phyloP scores from a whole-genome alignment of 2,797 vertebrate species.

The Acanthis flammea region DNA sequence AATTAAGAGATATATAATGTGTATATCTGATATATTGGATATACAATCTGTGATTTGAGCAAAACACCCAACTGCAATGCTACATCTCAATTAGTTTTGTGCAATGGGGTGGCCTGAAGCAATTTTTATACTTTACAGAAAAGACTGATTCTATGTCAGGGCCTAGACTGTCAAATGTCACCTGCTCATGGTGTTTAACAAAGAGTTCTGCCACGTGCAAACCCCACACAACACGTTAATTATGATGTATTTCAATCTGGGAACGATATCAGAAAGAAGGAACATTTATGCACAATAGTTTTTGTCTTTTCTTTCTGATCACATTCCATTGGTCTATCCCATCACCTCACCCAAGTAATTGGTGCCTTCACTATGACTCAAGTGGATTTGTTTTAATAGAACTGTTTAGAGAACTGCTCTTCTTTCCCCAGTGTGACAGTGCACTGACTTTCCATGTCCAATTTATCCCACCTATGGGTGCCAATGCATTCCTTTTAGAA shows the following conservation, averaged over 20 bases:
- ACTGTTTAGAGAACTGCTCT: not conserved
- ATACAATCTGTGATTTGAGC: not conserved
- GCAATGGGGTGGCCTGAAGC: not conserved
- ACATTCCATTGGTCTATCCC: not conserved
- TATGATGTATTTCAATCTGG: not conserved
- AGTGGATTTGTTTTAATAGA: not conserved
- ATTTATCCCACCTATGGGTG: not conserved
- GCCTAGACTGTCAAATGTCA: not conserved
- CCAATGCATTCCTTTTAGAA: not conserved
- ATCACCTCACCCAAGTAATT: not conserved
- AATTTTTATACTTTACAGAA: not conserved
- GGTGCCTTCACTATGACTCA: not conserved
- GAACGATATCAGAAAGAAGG: not conserved
- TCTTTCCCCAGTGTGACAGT: not conserved
- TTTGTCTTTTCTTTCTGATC: not conserved
- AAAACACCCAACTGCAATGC: not conserved
- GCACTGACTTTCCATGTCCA: not conserved
- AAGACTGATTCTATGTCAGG: not conserved
- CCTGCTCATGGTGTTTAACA: not conserved
- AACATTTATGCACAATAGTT: not conserved
- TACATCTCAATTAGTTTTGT: not conserved
- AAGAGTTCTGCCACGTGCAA: not conserved
- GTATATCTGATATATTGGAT: not conserved
- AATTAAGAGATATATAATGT: not conserved
- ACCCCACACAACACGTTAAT: not conserved